Evolutionary conservation across 1,140 invertebrate species (phyloP).

Genomic region (Choristoneura fumiferana): DNA sequence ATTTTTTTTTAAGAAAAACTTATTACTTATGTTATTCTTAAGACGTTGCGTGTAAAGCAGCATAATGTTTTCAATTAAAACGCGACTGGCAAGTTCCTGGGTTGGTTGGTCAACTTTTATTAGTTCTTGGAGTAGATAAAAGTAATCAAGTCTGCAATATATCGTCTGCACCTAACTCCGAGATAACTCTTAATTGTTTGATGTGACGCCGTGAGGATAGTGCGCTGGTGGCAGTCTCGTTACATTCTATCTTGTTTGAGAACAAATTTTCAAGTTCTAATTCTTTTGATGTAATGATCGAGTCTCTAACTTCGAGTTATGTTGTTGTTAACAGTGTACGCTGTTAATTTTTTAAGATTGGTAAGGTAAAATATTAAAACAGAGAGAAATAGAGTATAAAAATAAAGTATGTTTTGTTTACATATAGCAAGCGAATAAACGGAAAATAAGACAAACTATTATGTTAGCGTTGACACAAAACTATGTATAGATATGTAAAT

Average conservation of each 20-base stretch:
- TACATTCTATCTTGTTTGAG: constrained; percentile 38
- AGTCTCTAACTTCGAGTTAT: constrained; percentile 4
- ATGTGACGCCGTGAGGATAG: constrained; percentile 47
- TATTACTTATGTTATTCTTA: no score
- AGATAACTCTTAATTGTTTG: constrained; percentile 68
- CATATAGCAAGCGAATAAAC: no score
- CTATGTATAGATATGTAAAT: no score
- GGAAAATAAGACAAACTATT: no score
- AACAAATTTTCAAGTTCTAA: constrained; percentile 43
- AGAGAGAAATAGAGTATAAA: no score
- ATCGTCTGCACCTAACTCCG: constrained; percentile 49
- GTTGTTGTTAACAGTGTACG: background rate
- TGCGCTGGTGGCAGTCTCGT: constrained; percentile 30
- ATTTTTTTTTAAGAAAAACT: no score
- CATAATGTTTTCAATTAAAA: constrained; percentile 61
- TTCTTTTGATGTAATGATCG: constrained; percentile 26
- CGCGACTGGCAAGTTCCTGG: constrained; percentile 48
- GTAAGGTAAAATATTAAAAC: no score
- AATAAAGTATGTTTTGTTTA: no score
- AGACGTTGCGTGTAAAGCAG: constrained; percentile 9
- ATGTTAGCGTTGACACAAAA: no score
- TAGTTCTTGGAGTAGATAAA: constrained; percentile 61
- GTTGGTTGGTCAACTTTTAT: constrained; percentile 71
- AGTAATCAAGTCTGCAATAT: constrained; percentile 68
- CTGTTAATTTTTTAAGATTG: no score